A percentile compares a stretch with the other conserved stretches of the same genome.
Evolutionary conservation across 2,888 invertebrate species (phyloP).

Genomic region (Pseudeuparius sepicola): DNA sequence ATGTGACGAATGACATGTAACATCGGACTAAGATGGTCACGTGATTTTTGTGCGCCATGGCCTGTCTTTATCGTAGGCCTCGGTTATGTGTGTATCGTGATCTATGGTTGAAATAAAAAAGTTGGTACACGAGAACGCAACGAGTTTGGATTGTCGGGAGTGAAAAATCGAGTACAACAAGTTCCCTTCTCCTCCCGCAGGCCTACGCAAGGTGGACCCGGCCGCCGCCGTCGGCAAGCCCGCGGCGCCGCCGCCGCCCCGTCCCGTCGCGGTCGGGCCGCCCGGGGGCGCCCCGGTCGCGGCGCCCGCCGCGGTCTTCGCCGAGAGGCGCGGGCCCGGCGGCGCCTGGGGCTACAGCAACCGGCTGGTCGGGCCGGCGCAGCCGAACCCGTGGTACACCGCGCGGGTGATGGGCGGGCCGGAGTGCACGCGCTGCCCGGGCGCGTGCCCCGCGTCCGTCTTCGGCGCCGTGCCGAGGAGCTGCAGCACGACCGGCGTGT

Average conservation of each 20-base stretch:
- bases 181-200: too few relatives aligned
- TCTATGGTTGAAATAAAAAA: too few relatives aligned
- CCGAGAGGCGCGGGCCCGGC: conserved; percentile 38
- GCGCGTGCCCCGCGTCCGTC: conserved; percentile 37
- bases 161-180: too few relatives aligned
- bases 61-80: too few relatives aligned
- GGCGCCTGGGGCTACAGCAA: conserved; percentile 40
- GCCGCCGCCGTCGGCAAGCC: conserved; percentile 23
- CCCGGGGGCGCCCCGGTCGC: conserved; percentile 20
- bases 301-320: conserved; percentile 42
- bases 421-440: conserved; percentile 39
- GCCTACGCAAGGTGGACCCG: conserved; percentile 35
- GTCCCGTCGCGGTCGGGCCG: conserved; percentile 26
- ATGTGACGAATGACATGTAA: too few relatives aligned
- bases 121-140: too few relatives aligned
- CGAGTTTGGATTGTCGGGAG: too few relatives aligned
- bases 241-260: conserved; percentile 26
- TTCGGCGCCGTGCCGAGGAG: conserved; percentile 40
- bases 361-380: conserved; percentile 33
- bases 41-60: too few relatives aligned
- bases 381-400: conserved; percentile 36
- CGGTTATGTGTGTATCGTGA: too few relatives aligned
- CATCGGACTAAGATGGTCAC: too few relatives aligned
- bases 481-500: conserved; percentile 37
- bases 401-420: conserved; percentile 33